Evolutionary conservation across 2,888 invertebrate species (phyloP).

Genomic region (Liodrosophila aerea): DNA sequence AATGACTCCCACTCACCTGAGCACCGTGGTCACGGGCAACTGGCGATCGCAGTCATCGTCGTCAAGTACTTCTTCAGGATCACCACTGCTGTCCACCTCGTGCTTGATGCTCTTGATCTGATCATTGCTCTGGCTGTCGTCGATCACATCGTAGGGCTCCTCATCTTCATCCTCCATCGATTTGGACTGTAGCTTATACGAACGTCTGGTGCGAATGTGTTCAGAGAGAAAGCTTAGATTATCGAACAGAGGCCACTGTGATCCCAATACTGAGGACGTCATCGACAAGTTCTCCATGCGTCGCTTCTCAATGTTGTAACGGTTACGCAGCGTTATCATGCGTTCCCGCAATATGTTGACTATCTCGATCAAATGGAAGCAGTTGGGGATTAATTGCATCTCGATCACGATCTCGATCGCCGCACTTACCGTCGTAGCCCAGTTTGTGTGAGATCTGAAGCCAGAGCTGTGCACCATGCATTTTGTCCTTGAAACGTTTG

Average conservation of each 20-base stretch:
- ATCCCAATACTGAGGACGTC: slow-evolving; percentile 66
- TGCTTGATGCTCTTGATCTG: slow-evolving; percentile 55
- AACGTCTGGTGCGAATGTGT: slow-evolving; percentile 81
- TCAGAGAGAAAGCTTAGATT: slow-evolving; percentile 81
- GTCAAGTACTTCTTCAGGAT: slow-evolving; percentile 34
- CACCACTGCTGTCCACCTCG: slow-evolving; percentile 25
- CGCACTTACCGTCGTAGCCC: slow-evolving; percentile 81
- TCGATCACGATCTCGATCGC: neutral
- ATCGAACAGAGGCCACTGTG: slow-evolving; percentile 82
- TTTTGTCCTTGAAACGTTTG: slow-evolving; percentile 81
- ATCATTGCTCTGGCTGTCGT: slow-evolving; percentile 46
- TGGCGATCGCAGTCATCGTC: slow-evolving; percentile 56
- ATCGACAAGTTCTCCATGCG: slow-evolving; percentile 77
- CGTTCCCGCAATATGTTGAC: slow-evolving; percentile 81
- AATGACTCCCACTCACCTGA: slow-evolving; percentile 43
- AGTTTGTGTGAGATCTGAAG: slow-evolving; percentile 80
- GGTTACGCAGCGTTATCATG: slow-evolving; percentile 82
- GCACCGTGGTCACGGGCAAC: slow-evolving; percentile 59
- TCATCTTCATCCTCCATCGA: slow-evolving; percentile 58
- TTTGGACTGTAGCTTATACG: slow-evolving; percentile 70
- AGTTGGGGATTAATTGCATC: neutral
- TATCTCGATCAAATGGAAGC: slow-evolving; percentile 32
- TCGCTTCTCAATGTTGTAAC: slow-evolving; percentile 82
- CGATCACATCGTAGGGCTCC: slow-evolving; percentile 56
- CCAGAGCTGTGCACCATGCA: slow-evolving; percentile 79